Conservation (phyloP, 2,113 vertebrate genomes). For the Antennarius striatus region DNA sequence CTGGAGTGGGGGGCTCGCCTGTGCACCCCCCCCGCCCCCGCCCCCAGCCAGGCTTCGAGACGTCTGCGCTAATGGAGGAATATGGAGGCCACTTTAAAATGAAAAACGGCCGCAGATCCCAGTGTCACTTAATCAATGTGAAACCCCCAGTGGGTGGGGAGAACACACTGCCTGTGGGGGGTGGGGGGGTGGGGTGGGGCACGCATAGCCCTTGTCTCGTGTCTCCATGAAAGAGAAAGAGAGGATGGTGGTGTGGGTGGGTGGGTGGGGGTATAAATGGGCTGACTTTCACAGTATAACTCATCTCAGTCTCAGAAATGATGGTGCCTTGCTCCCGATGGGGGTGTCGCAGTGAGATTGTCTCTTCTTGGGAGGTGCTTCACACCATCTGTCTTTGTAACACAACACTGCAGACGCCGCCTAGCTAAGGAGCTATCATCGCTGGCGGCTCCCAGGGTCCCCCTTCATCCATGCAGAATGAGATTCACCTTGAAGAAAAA, state of each 20-base stretch:
- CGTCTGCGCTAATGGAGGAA: conserved; percentile 59
- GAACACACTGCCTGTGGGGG: conserved; percentile 30
- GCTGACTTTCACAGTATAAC: conserved; percentile 37
- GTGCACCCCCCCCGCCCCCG: not conserved
- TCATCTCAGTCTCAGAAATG: conserved; percentile 56
- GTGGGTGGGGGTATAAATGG: conserved; percentile 57
- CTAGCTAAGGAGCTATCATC: conserved; percentile 49
- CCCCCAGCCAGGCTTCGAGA: conserved; percentile 27
- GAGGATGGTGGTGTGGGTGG: not conserved
- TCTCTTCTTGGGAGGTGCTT: conserved; percentile 57
- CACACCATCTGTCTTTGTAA: conserved; percentile 71
- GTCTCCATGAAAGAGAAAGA: conserved; percentile 33
- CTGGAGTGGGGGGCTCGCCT: conserved; percentile 11
- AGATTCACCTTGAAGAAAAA: conserved; percentile 22
- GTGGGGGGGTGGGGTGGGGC: not conserved
- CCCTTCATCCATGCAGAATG: conserved; percentile 23
- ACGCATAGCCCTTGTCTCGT: conserved; percentile 39
- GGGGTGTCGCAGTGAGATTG: conserved; percentile 27
- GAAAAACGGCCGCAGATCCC: conserved; percentile 65
- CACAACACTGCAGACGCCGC: conserved; percentile 43
- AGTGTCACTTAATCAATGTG: conserved; percentile 77
- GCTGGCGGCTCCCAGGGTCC: conserved; percentile 28
- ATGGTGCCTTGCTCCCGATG: conserved; percentile 39
- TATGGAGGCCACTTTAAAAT: conserved; percentile 71
- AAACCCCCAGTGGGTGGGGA: conserved; percentile 48